phyloP scores from a whole-genome alignment of 2,888 invertebrate genomes.

The Calliphora vomitoria region DNA sequence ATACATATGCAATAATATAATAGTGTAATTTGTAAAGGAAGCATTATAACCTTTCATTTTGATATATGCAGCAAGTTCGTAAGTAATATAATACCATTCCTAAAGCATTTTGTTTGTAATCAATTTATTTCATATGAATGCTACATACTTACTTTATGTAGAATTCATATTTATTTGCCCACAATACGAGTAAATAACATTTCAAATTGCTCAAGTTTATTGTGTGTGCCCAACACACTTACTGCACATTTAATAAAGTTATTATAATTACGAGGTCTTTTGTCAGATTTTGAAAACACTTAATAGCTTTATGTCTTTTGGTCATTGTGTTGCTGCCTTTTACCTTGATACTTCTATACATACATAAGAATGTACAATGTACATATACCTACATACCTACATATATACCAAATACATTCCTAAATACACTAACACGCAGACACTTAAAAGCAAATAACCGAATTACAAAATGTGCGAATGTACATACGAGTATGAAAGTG shows the following conservation, averaged over 20 bases:
- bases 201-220: constrained; percentile 44
- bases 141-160: no score
- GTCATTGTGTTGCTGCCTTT: constrained; percentile 10
- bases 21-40: no score
- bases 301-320: constrained; percentile 47
- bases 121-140: no score
- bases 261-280: constrained; percentile 45
- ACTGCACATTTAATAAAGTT: constrained; percentile 50
- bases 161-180: not conserved
- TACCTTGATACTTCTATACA: not conserved
- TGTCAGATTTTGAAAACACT: constrained; percentile 52
- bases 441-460: constrained; percentile 32
- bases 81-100: no score
- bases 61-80: no score
- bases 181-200: not conserved
- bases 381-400: not conserved
- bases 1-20: no score
- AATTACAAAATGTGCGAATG: not conserved
- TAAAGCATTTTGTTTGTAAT: no score
- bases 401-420: not conserved
- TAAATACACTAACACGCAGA: not conserved
- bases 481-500: no score
- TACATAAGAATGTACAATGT: not conserved
- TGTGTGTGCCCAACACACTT: constrained; percentile 19
- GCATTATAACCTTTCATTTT: no score